A percentile compares a stretch with the other conserved stretches of the same genome.
Conservation (phyloP, 2,888 invertebrate species). For the Bugulina stolonifera region DNA sequence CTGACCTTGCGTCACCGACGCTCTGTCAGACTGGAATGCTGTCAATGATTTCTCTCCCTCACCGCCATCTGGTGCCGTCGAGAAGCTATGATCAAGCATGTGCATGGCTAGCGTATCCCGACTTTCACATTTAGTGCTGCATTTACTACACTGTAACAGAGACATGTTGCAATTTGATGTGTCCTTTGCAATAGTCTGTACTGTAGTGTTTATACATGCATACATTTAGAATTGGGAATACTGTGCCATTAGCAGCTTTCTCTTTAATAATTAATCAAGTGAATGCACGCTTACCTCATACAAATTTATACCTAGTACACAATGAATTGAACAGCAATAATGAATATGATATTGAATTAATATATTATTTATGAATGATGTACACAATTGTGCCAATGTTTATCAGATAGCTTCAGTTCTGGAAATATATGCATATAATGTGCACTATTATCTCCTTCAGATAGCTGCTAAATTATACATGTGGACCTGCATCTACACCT, state of each 20-base stretch:
- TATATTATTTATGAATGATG: neutral
- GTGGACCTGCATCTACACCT: too few species aligned
- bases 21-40: neutral
- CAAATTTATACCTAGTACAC: neutral
- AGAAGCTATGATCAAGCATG: conserved; percentile 25
- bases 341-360: neutral
- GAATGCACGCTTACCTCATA: neutral
- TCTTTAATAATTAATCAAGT: neutral
- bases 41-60: neutral
- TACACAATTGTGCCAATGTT: neutral
- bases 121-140: neutral
- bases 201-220: neutral
- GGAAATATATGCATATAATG: too few species aligned
- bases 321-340: neutral
- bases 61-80: neutral
- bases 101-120: conserved; percentile 25
- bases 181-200: too few species aligned
- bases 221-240: neutral
- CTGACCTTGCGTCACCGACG: neutral
- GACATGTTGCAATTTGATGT: neutral
- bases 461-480: too few species aligned
- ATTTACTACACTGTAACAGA: neutral
- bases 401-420: neutral
- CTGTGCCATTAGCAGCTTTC: neutral
- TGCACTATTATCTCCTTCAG: too few species aligned